Percentiles rank a stretch among this genome's conserved stretches.
Evolutionary conservation across 2,113 vertebrate genomes (phyloP).

Genomic region (Echinops telfairi): DNA sequence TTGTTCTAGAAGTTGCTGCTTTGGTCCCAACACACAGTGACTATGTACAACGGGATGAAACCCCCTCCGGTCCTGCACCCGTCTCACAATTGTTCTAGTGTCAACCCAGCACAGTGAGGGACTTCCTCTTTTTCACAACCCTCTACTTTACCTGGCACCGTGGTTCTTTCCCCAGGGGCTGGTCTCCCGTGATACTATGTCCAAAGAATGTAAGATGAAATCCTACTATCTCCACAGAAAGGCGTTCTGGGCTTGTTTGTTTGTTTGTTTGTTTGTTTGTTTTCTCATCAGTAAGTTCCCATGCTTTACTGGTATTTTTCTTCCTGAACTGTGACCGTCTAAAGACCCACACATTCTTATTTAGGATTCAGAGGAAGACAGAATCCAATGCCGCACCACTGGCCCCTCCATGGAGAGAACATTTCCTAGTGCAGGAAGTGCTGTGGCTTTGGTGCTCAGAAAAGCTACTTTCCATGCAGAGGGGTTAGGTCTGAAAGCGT

Average conservation of each 20-base stretch:
- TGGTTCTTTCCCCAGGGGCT: too few species aligned
- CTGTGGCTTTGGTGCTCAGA: background rate
- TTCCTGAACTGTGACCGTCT: background rate
- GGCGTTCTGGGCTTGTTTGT: background rate
- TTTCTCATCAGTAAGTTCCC: constrained; percentile 53
- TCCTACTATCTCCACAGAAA: constrained; percentile 1
- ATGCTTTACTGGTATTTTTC: background rate
- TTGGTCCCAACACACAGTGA: too few species aligned
- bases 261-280: constrained; percentile 4
- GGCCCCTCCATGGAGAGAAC: background rate
- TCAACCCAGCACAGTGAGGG: too few species aligned
- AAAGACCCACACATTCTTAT: background rate
- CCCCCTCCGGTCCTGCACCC: too few species aligned
- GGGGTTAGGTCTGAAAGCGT: constrained; percentile 8
- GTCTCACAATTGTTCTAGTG: too few species aligned
- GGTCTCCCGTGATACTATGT: too few species aligned
- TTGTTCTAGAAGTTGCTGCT: background rate
- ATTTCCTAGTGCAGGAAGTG: background rate
- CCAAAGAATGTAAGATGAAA: too few species aligned
- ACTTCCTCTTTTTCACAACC: too few species aligned
- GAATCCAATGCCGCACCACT: constrained; percentile 29
- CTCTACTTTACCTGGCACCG: too few species aligned
- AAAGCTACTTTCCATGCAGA: constrained; percentile 31
- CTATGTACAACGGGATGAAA: too few species aligned
- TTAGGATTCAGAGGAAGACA: constrained; percentile 49